Evolutionary conservation across 2,113 vertebrate species (phyloP).

Genomic region (Microcebus lehilahytsara): DNA sequence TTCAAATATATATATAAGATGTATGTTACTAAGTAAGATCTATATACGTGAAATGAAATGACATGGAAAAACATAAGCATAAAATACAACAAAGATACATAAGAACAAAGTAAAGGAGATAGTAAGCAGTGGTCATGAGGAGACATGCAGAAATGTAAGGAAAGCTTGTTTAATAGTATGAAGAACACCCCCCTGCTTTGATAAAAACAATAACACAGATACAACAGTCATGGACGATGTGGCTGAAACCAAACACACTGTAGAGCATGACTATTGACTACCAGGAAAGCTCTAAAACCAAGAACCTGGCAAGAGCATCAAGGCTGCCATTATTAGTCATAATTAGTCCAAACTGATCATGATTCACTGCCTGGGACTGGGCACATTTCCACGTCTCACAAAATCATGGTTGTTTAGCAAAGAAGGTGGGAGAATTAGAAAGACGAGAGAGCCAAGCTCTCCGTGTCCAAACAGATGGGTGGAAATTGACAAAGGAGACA

Average conservation of each 20-base stretch:
- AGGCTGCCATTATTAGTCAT: fast-evolving
- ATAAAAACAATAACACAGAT: neutral
- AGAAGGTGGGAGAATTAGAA: neutral
- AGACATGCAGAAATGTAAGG: neutral
- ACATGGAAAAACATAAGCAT: neutral
- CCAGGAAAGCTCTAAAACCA: neutral
- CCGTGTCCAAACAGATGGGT: fast-evolving
- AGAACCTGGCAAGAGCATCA: neutral
- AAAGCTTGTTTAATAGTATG: neutral
- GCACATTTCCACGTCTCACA: neutral
- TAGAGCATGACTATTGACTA: fast-evolving
- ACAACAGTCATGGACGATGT: neutral
- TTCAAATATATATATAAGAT: neutral
- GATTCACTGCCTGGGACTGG: neutral
- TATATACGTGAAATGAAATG: neutral
- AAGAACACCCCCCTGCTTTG: neutral
- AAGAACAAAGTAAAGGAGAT: neutral
- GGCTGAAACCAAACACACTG: no score
- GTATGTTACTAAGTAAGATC: neutral
- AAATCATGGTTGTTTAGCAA: neutral
- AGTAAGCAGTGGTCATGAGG: neutral
- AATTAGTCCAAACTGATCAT: neutral
- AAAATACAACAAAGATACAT: neutral
- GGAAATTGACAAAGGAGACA: neutral
- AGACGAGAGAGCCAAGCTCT: neutral